Evolutionary conservation across 1,140 invertebrate genomes (phyloP), one percentile per base, ranked within the genome.

Genomic region (Bombus waltoni): DNA sequence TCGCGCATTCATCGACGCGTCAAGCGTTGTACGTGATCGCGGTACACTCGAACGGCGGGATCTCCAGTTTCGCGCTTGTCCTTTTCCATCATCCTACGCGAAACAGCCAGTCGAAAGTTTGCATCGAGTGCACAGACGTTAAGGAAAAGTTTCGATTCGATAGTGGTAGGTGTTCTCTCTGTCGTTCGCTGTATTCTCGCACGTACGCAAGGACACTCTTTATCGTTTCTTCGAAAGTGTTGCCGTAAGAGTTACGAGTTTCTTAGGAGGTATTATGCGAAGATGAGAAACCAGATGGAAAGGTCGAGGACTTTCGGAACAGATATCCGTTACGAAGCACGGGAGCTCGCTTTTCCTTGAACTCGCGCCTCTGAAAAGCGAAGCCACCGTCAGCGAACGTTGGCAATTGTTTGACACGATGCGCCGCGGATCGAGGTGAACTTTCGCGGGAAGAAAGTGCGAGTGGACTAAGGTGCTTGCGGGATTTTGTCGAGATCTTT

Each of bases 1-100:
- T 83, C 80, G 80, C 44, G 81, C 72, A 82, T 40, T 42, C 42
- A 40, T 47, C 81, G 57, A 75, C 32, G 40, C 80, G 47, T 82
- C 53, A 40, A 47, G 70, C 15, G 28, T 35, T 3, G 2, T 44
- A 22, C 25, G 22, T 32, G 22, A 42, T 53, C 73, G 40, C 3
- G 38, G 8, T 25, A 59, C 57, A 8, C 47, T 53, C 18, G 47
- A 59, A 59, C 57, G 42, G 66, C 35, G 66, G 18, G 35, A 70
- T 70, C 40, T 42, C 40, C 71, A 25, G 15, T 44, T 40, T 10
- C 42, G n/a, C 68, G 35, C 35, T 40, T 9, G 40, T 44, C 28
- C n/a, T 10, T 32, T 10, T 25, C 40, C 38, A 8, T n/a, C 15
- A 11, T 44, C 44, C 5, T 2, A 35, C 42, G 13, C 35, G 62